Conservation (phyloP, 2,888 invertebrate genomes). For the Argyresthia albistria region DNA sequence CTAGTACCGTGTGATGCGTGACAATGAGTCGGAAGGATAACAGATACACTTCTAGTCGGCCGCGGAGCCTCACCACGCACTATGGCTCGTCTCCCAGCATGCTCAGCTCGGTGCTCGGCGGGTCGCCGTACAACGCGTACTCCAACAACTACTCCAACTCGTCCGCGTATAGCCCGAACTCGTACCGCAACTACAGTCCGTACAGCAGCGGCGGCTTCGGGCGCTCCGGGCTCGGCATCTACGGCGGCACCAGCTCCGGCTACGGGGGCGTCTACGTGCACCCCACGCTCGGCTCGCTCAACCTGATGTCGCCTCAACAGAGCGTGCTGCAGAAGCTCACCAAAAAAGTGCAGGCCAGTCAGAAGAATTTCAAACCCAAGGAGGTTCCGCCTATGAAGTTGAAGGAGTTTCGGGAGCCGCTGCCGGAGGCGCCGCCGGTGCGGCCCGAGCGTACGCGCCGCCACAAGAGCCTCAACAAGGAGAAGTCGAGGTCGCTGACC, state of each 20-base stretch:
- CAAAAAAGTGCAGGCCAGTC: conserved; percentile 57
- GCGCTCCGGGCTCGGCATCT: conserved; percentile 49
- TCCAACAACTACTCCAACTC: conserved; percentile 40
- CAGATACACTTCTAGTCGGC: conserved; percentile 39
- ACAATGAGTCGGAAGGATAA: conserved; percentile 61
- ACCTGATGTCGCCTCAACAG: conserved; percentile 60
- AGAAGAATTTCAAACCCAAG: conserved; percentile 63
- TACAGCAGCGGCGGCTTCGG: conserved; percentile 50
- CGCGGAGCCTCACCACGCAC: conserved; percentile 51
- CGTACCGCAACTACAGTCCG: conserved; percentile 38
- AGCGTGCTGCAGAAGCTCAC: conserved; percentile 59
- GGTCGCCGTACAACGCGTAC: conserved; percentile 28
- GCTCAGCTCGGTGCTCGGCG: conserved; percentile 49
- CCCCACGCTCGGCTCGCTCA: conserved; percentile 73
- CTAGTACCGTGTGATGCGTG: conserved; percentile 15
- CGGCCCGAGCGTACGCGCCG: conserved; percentile 52
- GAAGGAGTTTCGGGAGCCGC: conserved; percentile 23
- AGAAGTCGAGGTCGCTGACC: conserved; percentile 54
- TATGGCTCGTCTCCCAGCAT: conserved; percentile 62
- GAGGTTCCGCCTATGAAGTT: conserved; percentile 47
- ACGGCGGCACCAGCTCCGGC: conserved; percentile 76
- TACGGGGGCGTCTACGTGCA: conserved; percentile 79
- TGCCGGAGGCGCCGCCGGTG: conserved; percentile 28
- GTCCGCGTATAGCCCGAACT: conserved; percentile 40
- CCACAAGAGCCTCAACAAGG: conserved; percentile 40